phyloP scores from a whole-genome alignment of 2,113 vertebrate species.

The Microtus oregoni region DNA sequence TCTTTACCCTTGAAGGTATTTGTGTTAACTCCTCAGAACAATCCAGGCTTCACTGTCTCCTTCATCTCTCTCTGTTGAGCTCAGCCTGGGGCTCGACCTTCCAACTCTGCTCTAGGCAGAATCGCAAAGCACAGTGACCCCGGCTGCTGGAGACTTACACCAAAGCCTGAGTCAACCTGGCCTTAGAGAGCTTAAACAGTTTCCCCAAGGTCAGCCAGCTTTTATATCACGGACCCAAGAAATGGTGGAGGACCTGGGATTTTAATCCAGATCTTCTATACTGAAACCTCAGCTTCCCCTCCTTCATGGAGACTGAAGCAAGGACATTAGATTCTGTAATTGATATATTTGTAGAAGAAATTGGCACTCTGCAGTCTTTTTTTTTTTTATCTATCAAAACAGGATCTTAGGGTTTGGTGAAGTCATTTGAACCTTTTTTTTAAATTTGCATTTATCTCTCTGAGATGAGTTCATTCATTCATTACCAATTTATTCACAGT shows the following conservation, averaged over 20 bases:
- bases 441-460: conserved; percentile 11
- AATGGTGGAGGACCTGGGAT: not conserved
- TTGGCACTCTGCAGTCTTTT: not conserved
- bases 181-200: not conserved
- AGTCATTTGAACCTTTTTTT: not conserved
- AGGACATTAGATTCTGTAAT: not conserved
- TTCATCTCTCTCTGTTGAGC: not conserved
- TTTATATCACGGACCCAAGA: not conserved
- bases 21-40: not conserved
- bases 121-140: not conserved
- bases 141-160: not conserved
- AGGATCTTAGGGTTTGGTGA: conserved; percentile 16
- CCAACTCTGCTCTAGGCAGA: not conserved
- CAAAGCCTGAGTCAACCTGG: not conserved
- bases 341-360: not conserved
- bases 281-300: not conserved
- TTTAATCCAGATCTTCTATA: not conserved
- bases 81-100: not conserved
- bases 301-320: not conserved
- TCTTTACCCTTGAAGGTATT: not conserved
- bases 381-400: conserved; percentile 30
- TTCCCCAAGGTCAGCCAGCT: not conserved
- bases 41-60: not conserved
- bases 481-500: not conserved
- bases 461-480: not conserved